Percentiles rank a stretch among this genome's conserved stretches.
Evolutionary conservation across 2,797 vertebrate species (phyloP).

Genomic region (Nyctalus aviator): DNA sequence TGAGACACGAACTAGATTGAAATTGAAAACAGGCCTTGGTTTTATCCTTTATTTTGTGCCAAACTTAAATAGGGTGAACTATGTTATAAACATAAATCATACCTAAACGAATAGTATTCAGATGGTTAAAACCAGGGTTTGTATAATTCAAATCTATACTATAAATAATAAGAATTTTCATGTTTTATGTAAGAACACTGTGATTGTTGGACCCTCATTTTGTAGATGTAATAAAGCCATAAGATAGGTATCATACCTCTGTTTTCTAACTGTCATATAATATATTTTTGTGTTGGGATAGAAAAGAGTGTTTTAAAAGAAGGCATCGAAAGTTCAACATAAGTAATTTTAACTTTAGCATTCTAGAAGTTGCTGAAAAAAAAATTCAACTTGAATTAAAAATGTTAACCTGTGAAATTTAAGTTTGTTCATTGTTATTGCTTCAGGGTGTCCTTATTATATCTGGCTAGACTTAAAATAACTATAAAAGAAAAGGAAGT

Average conservation of each 20-base stretch:
- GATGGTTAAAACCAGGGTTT: constrained; percentile 63
- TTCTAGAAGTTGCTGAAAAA: constrained; percentile 73
- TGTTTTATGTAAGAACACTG: constrained; percentile 1
- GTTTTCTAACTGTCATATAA: neutral
- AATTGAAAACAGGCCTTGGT: constrained; percentile 65
- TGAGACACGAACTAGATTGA: constrained; percentile 47
- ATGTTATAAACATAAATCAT: constrained; percentile 74
- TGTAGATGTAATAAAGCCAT: constrained; percentile 22
- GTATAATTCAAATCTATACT: constrained; percentile 54
- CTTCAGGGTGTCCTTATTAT: constrained; percentile 75
- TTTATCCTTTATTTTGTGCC: constrained; percentile 69
- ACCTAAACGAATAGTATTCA: constrained; percentile 64
- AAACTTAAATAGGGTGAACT: constrained; percentile 68
- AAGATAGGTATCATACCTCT: constrained; percentile 6
- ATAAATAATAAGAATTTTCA: constrained; percentile 51
- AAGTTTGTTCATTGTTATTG: constrained; percentile 78
- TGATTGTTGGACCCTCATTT: constrained; percentile 28
- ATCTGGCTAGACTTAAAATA: constrained; percentile 79
- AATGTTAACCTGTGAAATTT: constrained; percentile 78
- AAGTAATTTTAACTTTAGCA: constrained; percentile 68
- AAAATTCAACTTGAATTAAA: constrained; percentile 68
- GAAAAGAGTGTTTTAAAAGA: constrained; percentile 35
- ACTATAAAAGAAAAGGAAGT: constrained; percentile 68
- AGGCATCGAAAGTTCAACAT: constrained; percentile 61
- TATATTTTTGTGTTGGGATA: neutral